Percentiles rank a stretch among this genome's conserved stretches.
phyloP scores from a whole-genome alignment of 2,888 invertebrate genomes.

The Luperina nickerlii region DNA sequence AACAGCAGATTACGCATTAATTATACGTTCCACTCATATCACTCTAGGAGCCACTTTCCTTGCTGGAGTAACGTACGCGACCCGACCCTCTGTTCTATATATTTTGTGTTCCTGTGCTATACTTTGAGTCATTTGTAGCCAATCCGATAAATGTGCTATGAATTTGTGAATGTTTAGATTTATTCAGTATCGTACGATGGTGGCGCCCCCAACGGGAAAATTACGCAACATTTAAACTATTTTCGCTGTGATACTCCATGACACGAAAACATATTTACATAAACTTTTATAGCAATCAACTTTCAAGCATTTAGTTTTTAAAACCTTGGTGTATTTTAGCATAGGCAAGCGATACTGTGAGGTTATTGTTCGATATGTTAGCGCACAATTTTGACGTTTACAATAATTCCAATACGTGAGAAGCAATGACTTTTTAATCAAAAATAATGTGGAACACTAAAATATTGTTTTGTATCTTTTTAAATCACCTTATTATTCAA shows the following conservation, averaged over 20 bases:
- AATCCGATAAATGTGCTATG: slow-evolving; percentile 36
- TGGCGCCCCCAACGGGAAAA: slow-evolving; percentile 26
- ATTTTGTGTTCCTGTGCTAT: slow-evolving; percentile 12
- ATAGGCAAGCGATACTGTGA: slow-evolving; percentile 60
- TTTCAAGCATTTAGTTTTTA: slow-evolving; percentile 46
- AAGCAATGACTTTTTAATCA: slow-evolving; percentile 53
- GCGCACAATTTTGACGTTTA: slow-evolving; percentile 46
- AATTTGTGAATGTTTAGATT: slow-evolving; percentile 37
- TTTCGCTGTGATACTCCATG: slow-evolving; percentile 19
- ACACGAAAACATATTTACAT: slow-evolving; percentile 54
- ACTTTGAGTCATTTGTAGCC: slow-evolving; percentile 16
- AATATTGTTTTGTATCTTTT: slow-evolving; percentile 50
- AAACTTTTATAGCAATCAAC: slow-evolving; percentile 43
- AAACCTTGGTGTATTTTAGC: slow-evolving; percentile 54
- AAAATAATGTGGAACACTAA: slow-evolving; percentile 61
- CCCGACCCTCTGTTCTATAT: slow-evolving; percentile 3
- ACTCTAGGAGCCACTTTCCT: too few species aligned
- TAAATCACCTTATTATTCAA: slow-evolving; percentile 75
- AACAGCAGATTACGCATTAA: too few species aligned
- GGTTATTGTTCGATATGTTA: slow-evolving; percentile 38
- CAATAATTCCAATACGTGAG: slow-evolving; percentile 56
- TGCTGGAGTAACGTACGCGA: neutral
- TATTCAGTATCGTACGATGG: slow-evolving; percentile 24
- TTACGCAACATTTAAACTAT: slow-evolving; percentile 35
- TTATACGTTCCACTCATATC: too few species aligned